Percentiles rank a stretch among this genome's conserved stretches.
phyloP scores from a whole-genome alignment of 2,888 invertebrate genomes.

The Lepidocyrtoides sp. region DNA sequence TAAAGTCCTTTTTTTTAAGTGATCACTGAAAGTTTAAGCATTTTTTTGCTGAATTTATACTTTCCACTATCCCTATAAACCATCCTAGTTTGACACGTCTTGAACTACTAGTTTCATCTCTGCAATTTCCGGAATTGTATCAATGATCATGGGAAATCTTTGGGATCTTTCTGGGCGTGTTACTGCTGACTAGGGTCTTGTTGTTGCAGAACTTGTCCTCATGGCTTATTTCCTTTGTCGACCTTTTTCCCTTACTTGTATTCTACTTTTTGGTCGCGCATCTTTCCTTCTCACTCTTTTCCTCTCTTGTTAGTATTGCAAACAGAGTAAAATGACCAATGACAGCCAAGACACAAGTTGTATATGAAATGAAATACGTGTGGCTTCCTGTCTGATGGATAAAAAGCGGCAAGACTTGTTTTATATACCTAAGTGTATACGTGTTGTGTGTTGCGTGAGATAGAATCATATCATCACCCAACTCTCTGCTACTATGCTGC shows the following conservation, averaged over 20 bases:
- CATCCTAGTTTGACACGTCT: constrained; percentile 51
- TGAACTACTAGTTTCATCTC: constrained; percentile 72
- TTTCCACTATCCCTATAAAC: constrained; percentile 14
- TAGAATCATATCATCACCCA: background rate
- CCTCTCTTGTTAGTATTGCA: constrained; percentile 12
- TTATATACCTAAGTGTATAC: background rate
- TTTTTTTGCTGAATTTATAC: background rate
- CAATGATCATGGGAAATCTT: constrained; percentile 81
- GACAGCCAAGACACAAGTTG: constrained; percentile 69
- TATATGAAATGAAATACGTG: constrained; percentile 61
- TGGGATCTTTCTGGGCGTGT: constrained; percentile 52
- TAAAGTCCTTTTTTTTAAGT: background rate
- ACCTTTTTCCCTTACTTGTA: background rate
- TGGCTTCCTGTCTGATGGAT: constrained; percentile 59
- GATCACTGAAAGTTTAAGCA: background rate
- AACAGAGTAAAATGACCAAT: constrained; percentile 73
- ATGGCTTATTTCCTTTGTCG: constrained; percentile 57
- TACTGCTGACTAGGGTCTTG: constrained; percentile 43
- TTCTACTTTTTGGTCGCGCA: background rate
- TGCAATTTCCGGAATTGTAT: constrained; percentile 80
- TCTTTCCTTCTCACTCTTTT: constrained; percentile 12
- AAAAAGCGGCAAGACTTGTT: background rate
- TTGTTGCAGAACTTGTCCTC: constrained; percentile 47
- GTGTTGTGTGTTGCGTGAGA: background rate
- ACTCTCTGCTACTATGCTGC: too few species aligned